phyloP scores from a whole-genome alignment of 1,140 invertebrate species.

The Temnothorax nylanderi region DNA sequence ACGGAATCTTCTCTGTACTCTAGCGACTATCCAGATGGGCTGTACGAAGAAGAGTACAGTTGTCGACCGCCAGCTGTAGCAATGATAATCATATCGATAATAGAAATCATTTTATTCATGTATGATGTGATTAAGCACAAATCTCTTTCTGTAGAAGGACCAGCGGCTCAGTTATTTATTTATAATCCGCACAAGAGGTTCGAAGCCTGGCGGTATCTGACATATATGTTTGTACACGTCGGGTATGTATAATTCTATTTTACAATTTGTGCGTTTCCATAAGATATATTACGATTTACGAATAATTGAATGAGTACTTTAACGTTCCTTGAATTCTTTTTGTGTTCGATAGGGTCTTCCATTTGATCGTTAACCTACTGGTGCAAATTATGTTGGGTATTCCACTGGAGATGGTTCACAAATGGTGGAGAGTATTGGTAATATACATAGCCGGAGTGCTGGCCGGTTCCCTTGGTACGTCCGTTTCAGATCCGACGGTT shows the following conservation, averaged over 20 bases:
- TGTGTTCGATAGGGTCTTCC: conserved; percentile 87
- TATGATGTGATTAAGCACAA: conserved; percentile 86
- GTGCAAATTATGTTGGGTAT: conserved; percentile 97
- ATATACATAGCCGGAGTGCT: conserved; percentile 94
- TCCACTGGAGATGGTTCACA: conserved; percentile 97
- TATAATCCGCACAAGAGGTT: conserved; percentile 95
- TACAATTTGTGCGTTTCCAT: neutral
- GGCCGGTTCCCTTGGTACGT: conserved; percentile 95
- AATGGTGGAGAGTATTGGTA: conserved; percentile 95
- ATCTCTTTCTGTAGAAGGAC: conserved; percentile 86
- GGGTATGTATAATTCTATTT: conserved; percentile 88
- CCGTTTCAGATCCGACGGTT: conserved; percentile 94
- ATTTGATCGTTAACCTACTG: conserved; percentile 96
- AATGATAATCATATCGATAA: conserved; percentile 92
- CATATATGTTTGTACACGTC: conserved; percentile 99
- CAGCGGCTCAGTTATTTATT: conserved; percentile 92
- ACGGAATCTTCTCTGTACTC: conserved; percentile 75
- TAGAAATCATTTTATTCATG: conserved; percentile 90
- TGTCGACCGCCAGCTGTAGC: conserved; percentile 95
- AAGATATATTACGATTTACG: neutral
- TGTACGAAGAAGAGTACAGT: conserved; percentile 94
- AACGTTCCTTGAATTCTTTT: neutral
- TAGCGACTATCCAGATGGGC: conserved; percentile 88
- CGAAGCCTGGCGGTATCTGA: conserved; percentile 96
- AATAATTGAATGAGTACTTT: neutral